Evolutionary conservation across 2,888 invertebrate genomes (phyloP).

Genomic region (Zelleria hepariella): DNA sequence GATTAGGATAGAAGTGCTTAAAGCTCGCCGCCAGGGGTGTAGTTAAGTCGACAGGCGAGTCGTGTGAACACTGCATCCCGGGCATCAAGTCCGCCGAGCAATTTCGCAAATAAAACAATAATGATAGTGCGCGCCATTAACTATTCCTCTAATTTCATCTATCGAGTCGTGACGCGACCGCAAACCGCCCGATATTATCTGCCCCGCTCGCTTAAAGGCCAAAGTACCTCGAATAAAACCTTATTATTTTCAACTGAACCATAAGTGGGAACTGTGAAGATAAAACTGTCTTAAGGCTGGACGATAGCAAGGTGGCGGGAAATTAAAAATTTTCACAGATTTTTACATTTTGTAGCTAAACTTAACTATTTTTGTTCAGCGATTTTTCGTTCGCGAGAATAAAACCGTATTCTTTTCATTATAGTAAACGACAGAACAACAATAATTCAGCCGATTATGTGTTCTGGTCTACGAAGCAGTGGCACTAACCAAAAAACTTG

Average conservation of each 20-base stretch:
- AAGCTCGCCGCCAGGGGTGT: constrained; percentile 31
- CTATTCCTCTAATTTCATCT: constrained; percentile 44
- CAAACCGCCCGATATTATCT: constrained; percentile 10
- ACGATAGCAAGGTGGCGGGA: too few relatives aligned
- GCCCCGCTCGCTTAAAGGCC: not conserved
- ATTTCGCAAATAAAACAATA: constrained; percentile 59
- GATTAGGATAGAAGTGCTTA: constrained; percentile 48
- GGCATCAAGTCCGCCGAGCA: constrained; percentile 42
- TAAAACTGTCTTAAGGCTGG: not conserved
- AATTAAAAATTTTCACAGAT: constrained; percentile 2
- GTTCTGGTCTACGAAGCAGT: too few relatives aligned
- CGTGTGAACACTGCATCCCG: constrained; percentile 40
- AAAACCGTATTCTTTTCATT: too few relatives aligned
- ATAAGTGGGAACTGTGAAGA: not conserved
- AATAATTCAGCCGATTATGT: too few relatives aligned
- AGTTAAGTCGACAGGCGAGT: constrained; percentile 15
- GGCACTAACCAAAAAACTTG: too few relatives aligned
- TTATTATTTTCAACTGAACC: not conserved
- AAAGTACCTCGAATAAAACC: not conserved
- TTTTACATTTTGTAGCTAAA: too few relatives aligned
- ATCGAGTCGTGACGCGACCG: constrained; percentile 23
- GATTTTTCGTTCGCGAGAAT: too few relatives aligned
- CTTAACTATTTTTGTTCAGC: too few relatives aligned
- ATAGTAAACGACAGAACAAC: too few relatives aligned
- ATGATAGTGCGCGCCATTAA: constrained; percentile 44